phyloP scores from a whole-genome alignment of 1,140 invertebrate species.

The Zaprionus kolodkinae region DNA sequence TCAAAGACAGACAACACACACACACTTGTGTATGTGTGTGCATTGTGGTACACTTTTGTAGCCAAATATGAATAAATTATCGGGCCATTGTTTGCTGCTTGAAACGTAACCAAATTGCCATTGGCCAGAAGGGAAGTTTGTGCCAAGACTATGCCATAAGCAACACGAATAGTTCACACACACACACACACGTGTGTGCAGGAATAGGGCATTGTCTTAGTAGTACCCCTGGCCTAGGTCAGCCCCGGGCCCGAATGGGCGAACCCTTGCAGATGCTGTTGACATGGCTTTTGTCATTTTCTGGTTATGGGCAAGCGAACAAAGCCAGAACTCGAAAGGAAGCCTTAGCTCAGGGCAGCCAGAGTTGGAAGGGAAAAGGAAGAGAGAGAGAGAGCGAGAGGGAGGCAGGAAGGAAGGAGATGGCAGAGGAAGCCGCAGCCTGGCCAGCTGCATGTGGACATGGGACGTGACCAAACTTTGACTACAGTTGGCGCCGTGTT shows the following conservation, averaged over 20 bases:
- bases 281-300: slow-evolving; percentile 81
- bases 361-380: not conserved
- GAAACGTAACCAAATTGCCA: slow-evolving; percentile 76
- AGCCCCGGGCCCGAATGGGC: slow-evolving; percentile 9
- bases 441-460: slow-evolving; percentile 32
- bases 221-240: slow-evolving; percentile 17
- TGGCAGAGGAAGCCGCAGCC: not conserved
- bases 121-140: slow-evolving; percentile 47
- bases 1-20: slow-evolving; percentile 49
- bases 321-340: slow-evolving; percentile 60
- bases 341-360: slow-evolving; percentile 23
- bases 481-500: slow-evolving; percentile 58
- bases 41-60: slow-evolving; percentile 47
- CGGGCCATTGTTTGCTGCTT: slow-evolving; percentile 71
- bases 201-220: slow-evolving; percentile 67
- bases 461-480: slow-evolving; percentile 50
- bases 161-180: slow-evolving; percentile 56
- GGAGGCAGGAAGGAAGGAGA: not conserved
- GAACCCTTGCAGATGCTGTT: slow-evolving; percentile 75
- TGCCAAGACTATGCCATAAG: slow-evolving; percentile 68
- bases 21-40: slow-evolving; percentile 40
- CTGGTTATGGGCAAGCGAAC: slow-evolving; percentile 77
- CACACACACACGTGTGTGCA: slow-evolving; percentile 1
- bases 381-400: not conserved
- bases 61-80: slow-evolving; percentile 81